Conservation (phyloP, 1,140 invertebrate species). For the Drosophila eugracilis region DNA sequence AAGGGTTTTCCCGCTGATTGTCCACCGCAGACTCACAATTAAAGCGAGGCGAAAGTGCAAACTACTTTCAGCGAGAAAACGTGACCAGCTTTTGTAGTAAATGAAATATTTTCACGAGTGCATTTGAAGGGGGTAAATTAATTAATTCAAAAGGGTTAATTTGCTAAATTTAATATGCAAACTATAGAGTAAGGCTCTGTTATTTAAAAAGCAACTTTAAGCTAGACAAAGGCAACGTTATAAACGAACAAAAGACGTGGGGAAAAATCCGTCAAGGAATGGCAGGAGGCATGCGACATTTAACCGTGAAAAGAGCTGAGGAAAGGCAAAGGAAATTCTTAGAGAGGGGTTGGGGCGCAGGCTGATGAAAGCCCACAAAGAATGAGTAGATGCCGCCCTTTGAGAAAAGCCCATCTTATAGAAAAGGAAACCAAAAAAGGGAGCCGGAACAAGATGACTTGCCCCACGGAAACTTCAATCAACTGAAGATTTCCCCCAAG, state of each 20-base stretch:
- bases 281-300: constrained; percentile 8
- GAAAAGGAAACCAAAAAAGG: neutral
- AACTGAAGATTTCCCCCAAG: constrained; percentile 9
- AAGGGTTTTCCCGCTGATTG: neutral
- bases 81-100: neutral
- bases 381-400: neutral
- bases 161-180: neutral
- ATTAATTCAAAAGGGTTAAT: no score
- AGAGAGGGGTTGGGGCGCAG: no score
- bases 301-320: constrained; percentile 3
- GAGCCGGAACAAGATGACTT: neutral
- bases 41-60: neutral
- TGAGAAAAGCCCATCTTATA: neutral
- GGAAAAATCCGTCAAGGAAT: neutral
- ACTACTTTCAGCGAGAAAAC: neutral
- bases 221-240: neutral
- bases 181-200: neutral
- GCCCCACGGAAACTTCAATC: constrained; percentile 23
- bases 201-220: neutral
- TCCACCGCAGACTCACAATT: neutral
- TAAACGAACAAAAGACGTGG: neutral
- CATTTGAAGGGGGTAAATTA: no score
- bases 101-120: neutral
- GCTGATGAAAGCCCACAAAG: neutral
- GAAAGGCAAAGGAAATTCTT: neutral